A percentile compares a stretch with the other conserved stretches of the same genome.
phyloP scores from a whole-genome alignment of 2,113 vertebrate species.

The Aspidoscelis tigris region DNA sequence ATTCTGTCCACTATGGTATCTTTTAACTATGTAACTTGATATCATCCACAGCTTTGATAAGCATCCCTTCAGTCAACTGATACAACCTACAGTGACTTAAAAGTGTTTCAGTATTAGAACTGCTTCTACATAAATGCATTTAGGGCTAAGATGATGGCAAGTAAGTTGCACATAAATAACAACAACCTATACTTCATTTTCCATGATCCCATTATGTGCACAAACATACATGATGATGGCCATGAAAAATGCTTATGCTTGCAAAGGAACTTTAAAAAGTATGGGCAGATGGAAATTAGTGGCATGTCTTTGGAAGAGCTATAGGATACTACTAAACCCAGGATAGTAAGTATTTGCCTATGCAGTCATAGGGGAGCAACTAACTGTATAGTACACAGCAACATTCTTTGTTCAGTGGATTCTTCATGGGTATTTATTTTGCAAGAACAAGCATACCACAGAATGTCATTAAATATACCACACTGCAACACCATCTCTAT shows the following conservation, averaged over 20 bases:
- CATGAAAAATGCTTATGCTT: too few relatives aligned
- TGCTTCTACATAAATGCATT: slow-evolving; percentile 1
- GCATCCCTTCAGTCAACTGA: not conserved
- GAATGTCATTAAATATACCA: too few relatives aligned
- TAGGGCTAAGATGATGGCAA: not conserved
- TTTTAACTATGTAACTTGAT: too few relatives aligned
- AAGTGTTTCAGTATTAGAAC: not conserved
- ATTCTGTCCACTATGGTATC: too few relatives aligned
- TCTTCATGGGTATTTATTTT: not conserved
- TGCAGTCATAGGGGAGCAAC: too few relatives aligned
- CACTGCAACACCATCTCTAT: too few relatives aligned
- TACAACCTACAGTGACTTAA: not conserved
- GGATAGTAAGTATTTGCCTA: too few relatives aligned
- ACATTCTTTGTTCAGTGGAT: not conserved
- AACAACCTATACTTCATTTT: not conserved
- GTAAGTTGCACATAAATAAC: not conserved
- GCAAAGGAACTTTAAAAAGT: not conserved
- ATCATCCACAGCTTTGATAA: too few relatives aligned
- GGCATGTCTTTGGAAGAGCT: not conserved
- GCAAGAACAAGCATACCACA: not conserved
- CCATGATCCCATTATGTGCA: too few relatives aligned
- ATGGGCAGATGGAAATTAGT: not conserved
- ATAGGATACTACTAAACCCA: too few relatives aligned
- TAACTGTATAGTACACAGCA: too few relatives aligned
- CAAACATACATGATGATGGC: not conserved